Percentiles rank a stretch among this genome's conserved stretches.
phyloP scores from a whole-genome alignment of 2,797 vertebrate genomes.

The Myotis pilosus region DNA sequence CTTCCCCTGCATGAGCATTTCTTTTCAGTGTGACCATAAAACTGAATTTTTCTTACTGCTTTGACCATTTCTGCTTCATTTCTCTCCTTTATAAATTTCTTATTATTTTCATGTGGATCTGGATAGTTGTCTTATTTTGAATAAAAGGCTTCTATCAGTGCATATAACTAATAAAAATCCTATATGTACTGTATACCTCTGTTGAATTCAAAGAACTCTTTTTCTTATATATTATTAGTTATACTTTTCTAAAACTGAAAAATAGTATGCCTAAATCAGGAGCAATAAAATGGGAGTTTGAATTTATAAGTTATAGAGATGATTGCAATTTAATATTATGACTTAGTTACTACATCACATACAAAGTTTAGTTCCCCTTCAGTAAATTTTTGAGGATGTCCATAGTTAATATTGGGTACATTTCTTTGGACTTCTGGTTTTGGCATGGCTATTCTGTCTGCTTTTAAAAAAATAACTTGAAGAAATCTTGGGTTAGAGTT shows the following conservation, averaged over 20 bases:
- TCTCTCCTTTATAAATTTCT: conserved; percentile 51
- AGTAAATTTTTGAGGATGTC: conserved; percentile 65
- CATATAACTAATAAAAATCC: not conserved
- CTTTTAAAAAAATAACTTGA: conserved; percentile 40
- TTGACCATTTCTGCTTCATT: conserved; percentile 48
- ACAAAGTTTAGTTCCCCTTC: conserved; percentile 47
- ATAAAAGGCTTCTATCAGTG: conserved; percentile 36
- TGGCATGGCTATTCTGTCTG: conserved; percentile 39
- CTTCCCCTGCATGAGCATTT: not conserved
- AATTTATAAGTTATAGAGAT: conserved; percentile 53
- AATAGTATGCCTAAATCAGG: conserved; percentile 7
- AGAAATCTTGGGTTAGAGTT: conserved; percentile 65
- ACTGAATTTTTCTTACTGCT: conserved; percentile 50
- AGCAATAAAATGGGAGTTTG: conserved; percentile 31
- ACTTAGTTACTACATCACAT: conserved; percentile 41
- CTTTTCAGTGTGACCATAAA: conserved; percentile 42
- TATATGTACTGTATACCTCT: conserved; percentile 46
- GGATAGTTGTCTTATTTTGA: conserved; percentile 53
- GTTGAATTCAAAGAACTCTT: conserved; percentile 48
- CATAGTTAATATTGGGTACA: conserved; percentile 45
- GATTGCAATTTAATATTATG: conserved; percentile 41
- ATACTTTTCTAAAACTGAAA: conserved; percentile 51
- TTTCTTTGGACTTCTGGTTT: conserved; percentile 58
- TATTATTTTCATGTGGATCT: conserved; percentile 44
- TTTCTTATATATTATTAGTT: conserved; percentile 30